These are phyloP conservation scores for Mobula hypostoma DNA, from an alignment of 2,113 vertebrate genomes.

Conservation along the genomic window DNA sequence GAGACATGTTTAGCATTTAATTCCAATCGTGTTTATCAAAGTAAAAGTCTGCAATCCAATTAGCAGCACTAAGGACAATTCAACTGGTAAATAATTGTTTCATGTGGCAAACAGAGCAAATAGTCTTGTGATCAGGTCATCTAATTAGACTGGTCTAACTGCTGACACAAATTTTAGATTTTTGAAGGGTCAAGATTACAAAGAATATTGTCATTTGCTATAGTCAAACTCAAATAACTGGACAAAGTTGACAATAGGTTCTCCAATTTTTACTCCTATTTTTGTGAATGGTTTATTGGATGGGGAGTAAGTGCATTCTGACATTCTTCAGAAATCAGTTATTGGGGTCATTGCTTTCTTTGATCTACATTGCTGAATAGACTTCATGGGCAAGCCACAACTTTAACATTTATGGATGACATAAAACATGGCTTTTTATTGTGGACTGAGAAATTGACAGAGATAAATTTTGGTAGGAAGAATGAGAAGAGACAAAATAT, in stretches of 20 bases:
- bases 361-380: no score
- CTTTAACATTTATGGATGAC: no score
- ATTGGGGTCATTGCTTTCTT: no score
- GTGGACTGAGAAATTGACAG: no score
- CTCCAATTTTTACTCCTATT: neutral
- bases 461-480: no score
- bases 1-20: neutral
- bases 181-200: neutral
- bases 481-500: no score
- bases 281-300: no score
- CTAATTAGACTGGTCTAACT: neutral
- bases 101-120: neutral
- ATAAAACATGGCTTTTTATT: no score
- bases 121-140: neutral
- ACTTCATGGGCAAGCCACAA: no score
- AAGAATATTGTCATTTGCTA: neutral
- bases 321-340: no score
- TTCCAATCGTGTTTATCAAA: neutral
- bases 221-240: neutral
- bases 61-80: neutral
- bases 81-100: neutral
- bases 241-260: neutral
- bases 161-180: neutral
- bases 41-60: neutral
- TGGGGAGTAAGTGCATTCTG: no score